These are phyloP conservation scores for Plagodis pulveraria DNA, from an alignment of 2,888 invertebrate species.

Conservation along the genomic window DNA sequence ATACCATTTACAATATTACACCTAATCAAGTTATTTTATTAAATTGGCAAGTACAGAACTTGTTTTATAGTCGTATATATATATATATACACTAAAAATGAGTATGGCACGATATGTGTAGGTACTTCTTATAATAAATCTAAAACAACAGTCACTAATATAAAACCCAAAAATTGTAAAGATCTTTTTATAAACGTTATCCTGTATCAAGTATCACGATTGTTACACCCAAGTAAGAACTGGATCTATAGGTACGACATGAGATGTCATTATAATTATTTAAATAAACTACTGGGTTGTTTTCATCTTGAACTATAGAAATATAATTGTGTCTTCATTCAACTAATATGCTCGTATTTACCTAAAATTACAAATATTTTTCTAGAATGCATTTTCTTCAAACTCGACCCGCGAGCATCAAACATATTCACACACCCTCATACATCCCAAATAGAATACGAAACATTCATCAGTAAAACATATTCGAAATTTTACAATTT, in stretches of 20 bases:
- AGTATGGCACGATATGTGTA: constrained; percentile 57
- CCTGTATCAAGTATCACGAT: background rate
- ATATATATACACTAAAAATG: constrained; percentile 24
- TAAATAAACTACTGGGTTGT: too few relatives aligned
- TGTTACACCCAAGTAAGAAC: background rate
- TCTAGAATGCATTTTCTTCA: constrained; percentile 19
- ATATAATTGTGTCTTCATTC: too few relatives aligned
- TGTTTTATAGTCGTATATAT: background rate
- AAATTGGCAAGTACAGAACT: constrained; percentile 1
- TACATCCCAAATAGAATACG: constrained; percentile 6
- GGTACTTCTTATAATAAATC: constrained; percentile 3
- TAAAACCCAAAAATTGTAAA: background rate
- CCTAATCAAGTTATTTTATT: too few relatives aligned
- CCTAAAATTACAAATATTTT: background rate
- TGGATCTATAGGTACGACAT: background rate
- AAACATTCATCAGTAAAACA: background rate
- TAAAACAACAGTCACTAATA: constrained; percentile 8
- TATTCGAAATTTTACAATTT: constrained; percentile 12
- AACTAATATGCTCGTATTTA: too few relatives aligned
- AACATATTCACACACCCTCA: background rate
- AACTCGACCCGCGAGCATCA: constrained; percentile 42
- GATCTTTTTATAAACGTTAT: background rate
- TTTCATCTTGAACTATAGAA: too few relatives aligned
- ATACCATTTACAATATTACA: too few relatives aligned
- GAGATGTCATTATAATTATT: background rate